Percentiles rank a stretch among this genome's conserved stretches.
Conservation (phyloP, 2,888 invertebrate genomes). For the Melolontha melolontha region DNA sequence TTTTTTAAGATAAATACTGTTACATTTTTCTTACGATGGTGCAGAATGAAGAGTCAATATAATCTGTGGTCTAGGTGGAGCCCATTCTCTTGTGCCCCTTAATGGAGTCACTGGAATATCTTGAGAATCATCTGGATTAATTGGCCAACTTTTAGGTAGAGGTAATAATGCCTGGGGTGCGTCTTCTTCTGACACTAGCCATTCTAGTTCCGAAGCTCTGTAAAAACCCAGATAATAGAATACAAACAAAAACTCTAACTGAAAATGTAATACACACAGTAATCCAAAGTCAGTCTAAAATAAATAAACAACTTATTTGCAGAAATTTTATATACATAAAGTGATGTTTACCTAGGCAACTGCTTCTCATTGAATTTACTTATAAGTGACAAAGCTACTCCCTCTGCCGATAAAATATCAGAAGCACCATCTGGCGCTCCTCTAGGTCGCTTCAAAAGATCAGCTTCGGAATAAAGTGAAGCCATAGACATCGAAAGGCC, state of each 20-base stretch:
- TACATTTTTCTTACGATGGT: constrained; percentile 71
- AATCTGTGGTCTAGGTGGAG: constrained; percentile 85
- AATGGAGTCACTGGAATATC: constrained; percentile 66
- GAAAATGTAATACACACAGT: too few relatives aligned
- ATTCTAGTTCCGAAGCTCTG: constrained; percentile 81
- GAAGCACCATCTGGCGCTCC: constrained; percentile 66
- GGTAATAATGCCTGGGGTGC: constrained; percentile 83
- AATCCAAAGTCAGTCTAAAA: too few relatives aligned
- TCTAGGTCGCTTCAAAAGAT: constrained; percentile 63
- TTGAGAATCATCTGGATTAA: constrained; percentile 75
- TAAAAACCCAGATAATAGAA: constrained; percentile 39
- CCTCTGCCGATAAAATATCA: constrained; percentile 78
- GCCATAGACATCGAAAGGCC: constrained; percentile 74
- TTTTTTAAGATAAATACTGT: background rate
- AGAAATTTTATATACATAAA: background rate
- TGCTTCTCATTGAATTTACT: constrained; percentile 82
- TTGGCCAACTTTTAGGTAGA: constrained; percentile 78
- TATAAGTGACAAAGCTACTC: constrained; percentile 81
- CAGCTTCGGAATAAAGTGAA: constrained; percentile 72
- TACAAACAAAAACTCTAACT: too few relatives aligned
- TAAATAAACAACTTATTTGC: too few relatives aligned
- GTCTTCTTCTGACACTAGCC: constrained; percentile 84
- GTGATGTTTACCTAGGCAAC: constrained; percentile 69
- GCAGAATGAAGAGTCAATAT: constrained; percentile 82
- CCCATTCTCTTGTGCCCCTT: constrained; percentile 85